Conservation (phyloP, 2,888 invertebrate species). For the Ophion costatus region DNA sequence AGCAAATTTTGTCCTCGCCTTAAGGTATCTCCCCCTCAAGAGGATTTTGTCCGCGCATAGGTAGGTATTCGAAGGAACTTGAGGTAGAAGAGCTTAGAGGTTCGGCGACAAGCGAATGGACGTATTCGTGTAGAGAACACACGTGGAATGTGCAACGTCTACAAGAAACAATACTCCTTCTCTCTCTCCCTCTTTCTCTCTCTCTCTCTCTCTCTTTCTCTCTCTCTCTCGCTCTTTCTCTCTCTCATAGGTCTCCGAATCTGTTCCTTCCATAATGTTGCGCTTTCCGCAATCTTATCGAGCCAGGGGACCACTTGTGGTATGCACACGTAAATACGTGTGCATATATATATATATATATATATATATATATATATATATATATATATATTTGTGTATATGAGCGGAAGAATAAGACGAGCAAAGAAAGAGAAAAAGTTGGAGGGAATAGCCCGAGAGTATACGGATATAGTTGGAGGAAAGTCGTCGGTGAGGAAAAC, state of each 20-base stretch:
- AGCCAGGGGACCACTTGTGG: constrained; percentile 23
- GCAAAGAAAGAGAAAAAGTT: background rate
- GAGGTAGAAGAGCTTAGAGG: too few species aligned
- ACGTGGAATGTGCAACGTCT: too few species aligned
- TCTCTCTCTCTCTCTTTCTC: constrained; percentile 24
- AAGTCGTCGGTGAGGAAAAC: constrained; percentile 13
- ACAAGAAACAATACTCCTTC: too few species aligned
- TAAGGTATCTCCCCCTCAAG: too few species aligned
- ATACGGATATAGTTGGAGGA: constrained; percentile 10
- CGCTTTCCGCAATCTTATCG: constrained; percentile 48
- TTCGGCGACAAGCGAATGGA: too few species aligned
- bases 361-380: background rate
- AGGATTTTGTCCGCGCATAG: too few species aligned
- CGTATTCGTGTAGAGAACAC: too few species aligned
- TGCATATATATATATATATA: too few species aligned
- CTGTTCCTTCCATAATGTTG: constrained; percentile 27
- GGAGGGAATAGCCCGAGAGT: constrained; percentile 33
- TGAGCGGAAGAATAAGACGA: background rate
- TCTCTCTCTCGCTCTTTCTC: constrained; percentile 13
- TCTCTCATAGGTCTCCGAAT: background rate
- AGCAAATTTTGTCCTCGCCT: too few species aligned
- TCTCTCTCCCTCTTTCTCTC: too few species aligned
- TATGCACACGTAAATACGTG: background rate
- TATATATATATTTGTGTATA: too few species aligned
- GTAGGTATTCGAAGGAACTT: too few species aligned